phyloP scores from a whole-genome alignment of 2,113 vertebrate species.

The Rhipidura dahli region DNA sequence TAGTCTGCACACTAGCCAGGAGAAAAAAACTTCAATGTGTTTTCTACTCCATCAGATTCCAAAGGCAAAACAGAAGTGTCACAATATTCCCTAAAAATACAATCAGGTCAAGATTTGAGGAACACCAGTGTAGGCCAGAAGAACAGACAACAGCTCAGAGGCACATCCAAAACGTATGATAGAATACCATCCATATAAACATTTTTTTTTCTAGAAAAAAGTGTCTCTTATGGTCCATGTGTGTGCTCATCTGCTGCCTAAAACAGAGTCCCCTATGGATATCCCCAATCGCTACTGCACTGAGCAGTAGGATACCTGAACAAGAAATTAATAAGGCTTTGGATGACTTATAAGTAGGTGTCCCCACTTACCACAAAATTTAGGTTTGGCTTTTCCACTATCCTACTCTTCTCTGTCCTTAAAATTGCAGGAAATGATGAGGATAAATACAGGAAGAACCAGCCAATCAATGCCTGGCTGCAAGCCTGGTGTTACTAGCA shows the following conservation, averaged over 20 bases:
- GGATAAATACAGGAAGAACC: neutral
- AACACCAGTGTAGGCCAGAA: neutral
- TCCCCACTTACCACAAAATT: neutral
- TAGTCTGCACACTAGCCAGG: neutral
- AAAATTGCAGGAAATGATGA: neutral
- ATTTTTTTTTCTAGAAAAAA: neutral
- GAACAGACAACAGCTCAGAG: neutral
- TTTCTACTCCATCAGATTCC: neutral
- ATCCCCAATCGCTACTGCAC: neutral
- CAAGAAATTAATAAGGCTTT: neutral
- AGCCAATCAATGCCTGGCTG: neutral
- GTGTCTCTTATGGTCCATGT: neutral
- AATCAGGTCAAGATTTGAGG: neutral
- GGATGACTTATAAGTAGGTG: rapidly evolving
- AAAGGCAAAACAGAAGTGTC: neutral
- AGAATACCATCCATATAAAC: neutral
- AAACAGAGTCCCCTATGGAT: neutral
- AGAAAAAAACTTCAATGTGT: neutral
- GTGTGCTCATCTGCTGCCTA: neutral
- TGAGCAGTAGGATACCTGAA: neutral
- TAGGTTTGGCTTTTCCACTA: neutral
- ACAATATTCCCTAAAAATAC: neutral
- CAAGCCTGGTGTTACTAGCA: neutral
- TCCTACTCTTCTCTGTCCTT: neutral
- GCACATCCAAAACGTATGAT: neutral